Evolutionary conservation across 2,113 vertebrate genomes (phyloP).

Genomic region (Upupa epops): DNA sequence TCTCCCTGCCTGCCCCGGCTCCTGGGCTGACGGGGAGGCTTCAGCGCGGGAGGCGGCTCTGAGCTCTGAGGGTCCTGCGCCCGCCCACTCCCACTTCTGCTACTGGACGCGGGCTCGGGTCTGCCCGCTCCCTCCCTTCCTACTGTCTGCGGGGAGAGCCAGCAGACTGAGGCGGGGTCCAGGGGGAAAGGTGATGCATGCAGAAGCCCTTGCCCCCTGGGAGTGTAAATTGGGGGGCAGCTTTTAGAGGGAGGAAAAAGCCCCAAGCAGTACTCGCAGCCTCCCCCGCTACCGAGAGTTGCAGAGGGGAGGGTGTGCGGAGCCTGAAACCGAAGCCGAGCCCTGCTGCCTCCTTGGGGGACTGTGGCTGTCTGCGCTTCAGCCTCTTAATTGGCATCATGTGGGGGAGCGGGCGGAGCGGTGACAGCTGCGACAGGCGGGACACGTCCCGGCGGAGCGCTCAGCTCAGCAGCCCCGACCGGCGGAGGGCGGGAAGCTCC

Average conservation of each 20-base stretch:
- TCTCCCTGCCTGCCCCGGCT: neutral
- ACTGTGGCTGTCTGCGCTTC: neutral
- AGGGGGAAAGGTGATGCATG: neutral
- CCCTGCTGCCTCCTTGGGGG: neutral
- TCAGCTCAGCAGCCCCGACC: neutral
- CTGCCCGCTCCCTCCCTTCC: neutral
- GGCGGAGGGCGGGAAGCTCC: neutral
- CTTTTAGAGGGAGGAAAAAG: neutral
- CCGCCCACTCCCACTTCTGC: neutral
- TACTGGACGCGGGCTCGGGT: neutral
- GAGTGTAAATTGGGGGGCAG: neutral
- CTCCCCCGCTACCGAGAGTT: neutral
- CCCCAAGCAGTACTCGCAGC: neutral
- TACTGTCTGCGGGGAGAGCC: neutral
- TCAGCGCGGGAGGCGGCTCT: neutral
- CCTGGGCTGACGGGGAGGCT: neutral
- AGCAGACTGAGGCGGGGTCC: neutral
- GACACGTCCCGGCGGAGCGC: neutral
- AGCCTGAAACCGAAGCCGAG: neutral
- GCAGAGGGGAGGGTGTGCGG: neutral
- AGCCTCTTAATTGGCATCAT: slow-evolving; percentile 35
- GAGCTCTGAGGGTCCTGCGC: neutral
- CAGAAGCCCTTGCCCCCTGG: neutral
- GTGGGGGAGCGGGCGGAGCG: slow-evolving; percentile 19
- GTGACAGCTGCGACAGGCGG: slow-evolving; percentile 37